These are phyloP conservation scores for Limenitis camilla DNA, from an alignment of 2,888 invertebrate genomes.

Conservation along the genomic window DNA sequence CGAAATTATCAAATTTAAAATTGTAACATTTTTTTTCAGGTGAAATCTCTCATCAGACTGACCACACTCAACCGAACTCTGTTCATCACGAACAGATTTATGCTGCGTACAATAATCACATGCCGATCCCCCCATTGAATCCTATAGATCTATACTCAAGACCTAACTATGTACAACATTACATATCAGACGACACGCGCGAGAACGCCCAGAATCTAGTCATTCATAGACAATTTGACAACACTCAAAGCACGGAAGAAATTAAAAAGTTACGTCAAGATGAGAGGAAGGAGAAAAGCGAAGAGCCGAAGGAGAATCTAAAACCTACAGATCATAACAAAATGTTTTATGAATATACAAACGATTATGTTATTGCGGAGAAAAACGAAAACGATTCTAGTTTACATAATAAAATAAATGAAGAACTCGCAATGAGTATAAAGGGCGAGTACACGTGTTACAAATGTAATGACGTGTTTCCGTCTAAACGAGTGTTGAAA, in stretches of 20 bases:
- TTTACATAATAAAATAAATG: slow-evolving; percentile 37
- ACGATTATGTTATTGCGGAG: slow-evolving; percentile 26
- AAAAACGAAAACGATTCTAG: slow-evolving; percentile 41
- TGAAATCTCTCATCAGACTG: slow-evolving; percentile 36
- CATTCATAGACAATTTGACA: slow-evolving; percentile 53
- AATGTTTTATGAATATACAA: slow-evolving; percentile 39
- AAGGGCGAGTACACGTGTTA: slow-evolving; percentile 61
- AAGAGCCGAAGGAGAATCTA: slow-evolving; percentile 58
- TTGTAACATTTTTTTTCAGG: slow-evolving; percentile 40
- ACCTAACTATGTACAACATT: slow-evolving; percentile 51
- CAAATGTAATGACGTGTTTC: slow-evolving; percentile 54
- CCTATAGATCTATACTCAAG: slow-evolving; percentile 45
- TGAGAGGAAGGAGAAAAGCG: slow-evolving; percentile 39
- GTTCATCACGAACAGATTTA: slow-evolving; percentile 49
- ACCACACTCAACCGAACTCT: slow-evolving; percentile 33
- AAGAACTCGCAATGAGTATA: slow-evolving; percentile 50
- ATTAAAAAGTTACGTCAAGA: slow-evolving; percentile 47
- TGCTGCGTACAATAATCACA: slow-evolving; percentile 45
- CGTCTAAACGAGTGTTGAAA: slow-evolving; percentile 55
- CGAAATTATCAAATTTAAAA: too few species aligned
- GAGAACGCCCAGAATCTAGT: slow-evolving; percentile 66
- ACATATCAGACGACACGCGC: slow-evolving; percentile 30
- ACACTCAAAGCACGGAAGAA: slow-evolving; percentile 44
- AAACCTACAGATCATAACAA: slow-evolving; percentile 57
- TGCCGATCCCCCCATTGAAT: slow-evolving; percentile 30